Evolutionary conservation across 35 echinoderm and acorn worm genomes (phyloP).

Genomic region (Lytechinus pictus): DNA sequence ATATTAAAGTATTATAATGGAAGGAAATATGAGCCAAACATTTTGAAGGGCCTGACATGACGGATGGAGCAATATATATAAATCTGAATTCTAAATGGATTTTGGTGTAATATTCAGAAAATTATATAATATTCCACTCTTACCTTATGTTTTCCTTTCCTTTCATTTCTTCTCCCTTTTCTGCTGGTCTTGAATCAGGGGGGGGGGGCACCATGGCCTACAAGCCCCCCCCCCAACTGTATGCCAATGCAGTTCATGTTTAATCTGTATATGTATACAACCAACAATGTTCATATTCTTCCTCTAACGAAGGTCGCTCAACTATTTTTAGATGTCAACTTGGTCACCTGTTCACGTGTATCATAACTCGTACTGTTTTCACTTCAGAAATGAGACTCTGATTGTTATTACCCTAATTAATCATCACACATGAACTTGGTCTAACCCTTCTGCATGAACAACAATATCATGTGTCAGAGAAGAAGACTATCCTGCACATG

Average conservation of each 20-base stretch:
- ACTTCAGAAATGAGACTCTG: not conserved
- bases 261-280: not conserved
- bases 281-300: not conserved
- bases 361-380: not conserved
- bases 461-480: not conserved
- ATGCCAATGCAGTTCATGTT: not conserved
- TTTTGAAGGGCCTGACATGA: no score
- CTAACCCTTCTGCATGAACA: not conserved
- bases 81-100: no score
- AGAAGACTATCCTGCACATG: no score
- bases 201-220: not conserved
- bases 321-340: not conserved
- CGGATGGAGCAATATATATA: no score
- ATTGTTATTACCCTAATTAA: not conserved
- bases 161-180: no score
- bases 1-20: no score
- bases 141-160: no score
- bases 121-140: no score
- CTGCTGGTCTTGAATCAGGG: no score
- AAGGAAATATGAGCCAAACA: no score
- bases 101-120: no score
- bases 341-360: not conserved
- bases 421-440: not conserved
- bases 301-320: not conserved
- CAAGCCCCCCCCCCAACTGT: not conserved